These are phyloP conservation scores for Hermetia illucens DNA, from an alignment of 1,140 invertebrate species.

Conservation along the genomic window DNA sequence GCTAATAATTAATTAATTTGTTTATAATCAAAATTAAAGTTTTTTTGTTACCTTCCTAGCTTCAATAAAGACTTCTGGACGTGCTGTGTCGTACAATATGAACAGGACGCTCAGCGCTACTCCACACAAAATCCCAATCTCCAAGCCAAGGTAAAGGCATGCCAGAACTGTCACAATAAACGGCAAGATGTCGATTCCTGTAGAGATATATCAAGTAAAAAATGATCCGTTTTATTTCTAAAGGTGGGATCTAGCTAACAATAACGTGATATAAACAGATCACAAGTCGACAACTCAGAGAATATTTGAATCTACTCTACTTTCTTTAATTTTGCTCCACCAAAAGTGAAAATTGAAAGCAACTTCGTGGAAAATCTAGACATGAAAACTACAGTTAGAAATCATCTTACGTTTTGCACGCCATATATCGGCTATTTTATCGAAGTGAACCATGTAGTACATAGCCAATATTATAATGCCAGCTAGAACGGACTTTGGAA, in stretches of 20 bases:
- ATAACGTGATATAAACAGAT: too few species aligned
- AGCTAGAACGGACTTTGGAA: conserved; percentile 56
- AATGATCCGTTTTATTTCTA: conserved; percentile 44
- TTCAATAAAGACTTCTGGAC: conserved; percentile 35
- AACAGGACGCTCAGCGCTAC: conserved; percentile 58
- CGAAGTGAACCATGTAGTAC: conserved; percentile 58
- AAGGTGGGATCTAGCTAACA: too few species aligned
- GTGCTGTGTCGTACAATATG: conserved; percentile 56
- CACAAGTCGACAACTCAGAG: too few species aligned
- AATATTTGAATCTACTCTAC: too few species aligned
- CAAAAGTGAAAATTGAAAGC: conserved; percentile 1
- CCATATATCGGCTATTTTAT: conserved; percentile 57
- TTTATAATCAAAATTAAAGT: too few species aligned
- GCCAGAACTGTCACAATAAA: conserved; percentile 51
- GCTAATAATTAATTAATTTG: too few species aligned
- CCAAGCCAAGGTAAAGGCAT: conserved; percentile 54
- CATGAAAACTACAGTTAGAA: neutral
- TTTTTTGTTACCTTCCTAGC: neutral
- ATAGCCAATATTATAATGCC: conserved; percentile 60
- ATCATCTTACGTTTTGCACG: conserved; percentile 49
- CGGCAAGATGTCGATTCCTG: conserved; percentile 60
- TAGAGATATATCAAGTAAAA: conserved; percentile 49
- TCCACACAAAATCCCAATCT: conserved; percentile 65
- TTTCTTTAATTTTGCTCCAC: too few species aligned
- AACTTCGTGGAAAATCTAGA: neutral